A percentile compares a stretch with the other conserved stretches of the same genome.
Conservation (phyloP, 2,797 vertebrate genomes). For the Cyclura pinguis region DNA sequence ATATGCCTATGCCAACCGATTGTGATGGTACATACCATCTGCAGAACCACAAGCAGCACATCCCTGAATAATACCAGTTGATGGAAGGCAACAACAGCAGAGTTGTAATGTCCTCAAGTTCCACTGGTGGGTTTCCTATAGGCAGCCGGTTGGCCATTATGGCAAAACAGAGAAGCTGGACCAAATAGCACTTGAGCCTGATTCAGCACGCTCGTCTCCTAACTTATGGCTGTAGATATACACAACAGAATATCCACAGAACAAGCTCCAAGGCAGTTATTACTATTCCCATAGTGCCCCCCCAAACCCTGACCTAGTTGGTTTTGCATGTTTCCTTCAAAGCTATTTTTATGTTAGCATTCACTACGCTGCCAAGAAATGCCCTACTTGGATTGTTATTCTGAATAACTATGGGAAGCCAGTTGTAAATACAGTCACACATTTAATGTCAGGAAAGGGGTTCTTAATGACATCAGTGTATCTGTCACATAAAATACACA, state of each 20-base stretch:
- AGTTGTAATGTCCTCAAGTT: background rate
- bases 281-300: background rate
- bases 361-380: slow-evolving; percentile 19
- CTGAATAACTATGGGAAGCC: slow-evolving; percentile 27
- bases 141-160: background rate
- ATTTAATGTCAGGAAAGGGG: background rate
- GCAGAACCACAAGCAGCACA: background rate
- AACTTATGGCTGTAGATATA: background rate
- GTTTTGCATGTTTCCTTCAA: background rate
- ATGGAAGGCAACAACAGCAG: background rate
- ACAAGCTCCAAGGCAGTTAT: background rate
- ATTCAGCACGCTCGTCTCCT: background rate
- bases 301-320: background rate
- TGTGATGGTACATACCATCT: background rate
- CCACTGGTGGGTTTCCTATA: background rate
- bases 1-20: background rate
- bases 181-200: background rate
- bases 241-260: background rate
- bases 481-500: background rate
- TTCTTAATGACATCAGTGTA: background rate
- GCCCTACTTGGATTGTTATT: slow-evolving; percentile 31
- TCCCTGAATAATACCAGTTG: background rate
- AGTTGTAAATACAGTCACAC: slow-evolving; percentile 13
- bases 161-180: background rate
- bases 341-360: background rate